Evolutionary conservation across 2,113 vertebrate genomes (phyloP), one percentile per base, ranked within the genome.

Genomic region (Gymnorhina tibicen): DNA sequence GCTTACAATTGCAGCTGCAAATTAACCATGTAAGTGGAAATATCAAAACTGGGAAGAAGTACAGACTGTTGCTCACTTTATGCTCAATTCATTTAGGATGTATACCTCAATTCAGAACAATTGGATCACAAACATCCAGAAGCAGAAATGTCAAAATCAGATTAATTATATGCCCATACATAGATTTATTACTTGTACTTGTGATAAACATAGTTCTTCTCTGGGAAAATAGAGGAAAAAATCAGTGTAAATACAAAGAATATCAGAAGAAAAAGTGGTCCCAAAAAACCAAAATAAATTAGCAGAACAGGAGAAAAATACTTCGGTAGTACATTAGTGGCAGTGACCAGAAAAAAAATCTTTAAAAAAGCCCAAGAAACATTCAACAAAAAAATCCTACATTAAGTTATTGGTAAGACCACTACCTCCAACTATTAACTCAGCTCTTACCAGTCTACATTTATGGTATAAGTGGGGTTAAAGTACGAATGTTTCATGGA

Each of bases 361-460:
- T n/a, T n/a, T 4, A n/a, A 27, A 33, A 37, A 14, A 16, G 3
- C 3, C 1, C 11, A 58, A 76, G 2, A 0, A 46, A 32, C 16
- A 47, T 42, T 24, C 3, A 69, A 32, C 2, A 11, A 49, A n/a
- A 24, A 33, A 19, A 5, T 0, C 0, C 2, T 27, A 2, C 19
- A 23, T 33, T 39, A 93, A 70, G 23, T 39, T 77, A 80, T n/a
- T 75, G 5, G 3, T 68, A 59, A 68, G 28, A 18, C 9, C 22
- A 52, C 11, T 69, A 30, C 13, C 7, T 91, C 30, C 11, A 17
- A 10, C 11, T 60, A 9, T 35, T 33, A 46, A 77, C 26, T 32
- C 60, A 66, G 13, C 5, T 50, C 32, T 8, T 28, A 35, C 6
- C 14, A 28, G 6, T 33, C 52, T 63, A 13, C 28, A 32, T 23